Percentiles rank a stretch among this genome's conserved stretches.
phyloP scores from a whole-genome alignment of 2,113 vertebrate species.

The Antechinus flavipes region DNA sequence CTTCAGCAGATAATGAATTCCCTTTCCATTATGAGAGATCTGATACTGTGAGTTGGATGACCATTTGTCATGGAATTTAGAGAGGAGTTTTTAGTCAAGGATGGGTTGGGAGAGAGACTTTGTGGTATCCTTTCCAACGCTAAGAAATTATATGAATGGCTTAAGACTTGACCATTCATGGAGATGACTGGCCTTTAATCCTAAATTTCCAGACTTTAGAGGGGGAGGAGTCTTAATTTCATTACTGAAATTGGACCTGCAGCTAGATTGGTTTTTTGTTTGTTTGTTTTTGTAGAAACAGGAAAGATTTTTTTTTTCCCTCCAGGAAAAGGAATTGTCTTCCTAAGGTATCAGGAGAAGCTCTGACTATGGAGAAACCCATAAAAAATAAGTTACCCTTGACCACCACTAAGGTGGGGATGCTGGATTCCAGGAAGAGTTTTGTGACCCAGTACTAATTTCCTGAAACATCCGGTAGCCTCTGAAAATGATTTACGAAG shows the following conservation, averaged over 20 bases:
- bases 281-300: not conserved
- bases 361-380: not conserved
- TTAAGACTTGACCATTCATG: not conserved
- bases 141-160: not conserved
- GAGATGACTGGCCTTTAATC: not conserved
- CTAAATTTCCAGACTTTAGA: not conserved
- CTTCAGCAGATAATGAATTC: not conserved
- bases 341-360: not conserved
- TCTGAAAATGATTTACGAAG: accelerated
- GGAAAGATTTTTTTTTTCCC: not conserved
- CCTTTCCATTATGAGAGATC: not conserved
- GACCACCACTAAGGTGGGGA: not conserved
- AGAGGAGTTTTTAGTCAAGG: not conserved
- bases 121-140: not conserved
- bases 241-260: not conserved
- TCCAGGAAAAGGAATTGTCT: not conserved
- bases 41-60: not conserved
- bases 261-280: not conserved
- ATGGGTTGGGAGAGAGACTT: not conserved
- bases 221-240: not conserved
- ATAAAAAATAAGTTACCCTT: not conserved
- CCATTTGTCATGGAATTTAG: not conserved
- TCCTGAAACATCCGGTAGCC: not conserved
- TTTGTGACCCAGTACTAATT: not conserved
- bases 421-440: not conserved